Percentiles rank a stretch among this genome's conserved stretches.
These are phyloP conservation scores for Zonitis immaculata DNA, from an alignment of 2,888 invertebrate genomes.

Conservation along the genomic window DNA sequence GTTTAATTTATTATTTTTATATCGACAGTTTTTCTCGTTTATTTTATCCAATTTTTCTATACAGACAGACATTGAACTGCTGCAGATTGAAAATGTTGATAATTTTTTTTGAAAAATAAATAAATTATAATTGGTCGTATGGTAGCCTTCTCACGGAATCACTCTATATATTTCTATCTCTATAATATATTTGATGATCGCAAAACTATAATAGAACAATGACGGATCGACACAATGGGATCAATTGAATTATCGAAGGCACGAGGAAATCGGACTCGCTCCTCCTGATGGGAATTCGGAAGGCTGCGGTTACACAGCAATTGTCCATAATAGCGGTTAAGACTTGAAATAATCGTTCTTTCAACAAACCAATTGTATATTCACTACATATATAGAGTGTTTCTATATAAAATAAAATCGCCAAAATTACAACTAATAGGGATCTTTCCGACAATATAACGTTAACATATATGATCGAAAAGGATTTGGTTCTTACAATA, in stretches of 20 bases:
- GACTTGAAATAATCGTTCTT: neutral
- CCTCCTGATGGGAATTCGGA: slow-evolving; percentile 30
- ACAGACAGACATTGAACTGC: neutral
- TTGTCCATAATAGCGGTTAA: slow-evolving; percentile 19
- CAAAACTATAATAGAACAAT: no score
- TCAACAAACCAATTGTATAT: slow-evolving; percentile 1
- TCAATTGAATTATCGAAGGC: slow-evolving; percentile 10
- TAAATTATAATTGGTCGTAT: neutral
- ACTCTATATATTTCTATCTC: no score
- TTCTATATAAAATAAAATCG: no score
- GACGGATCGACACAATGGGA: slow-evolving; percentile 5
- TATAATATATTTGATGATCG: no score
- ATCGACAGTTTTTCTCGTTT: neutral
- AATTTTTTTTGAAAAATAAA: no score
- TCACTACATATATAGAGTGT: no score
- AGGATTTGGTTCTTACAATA: neutral
- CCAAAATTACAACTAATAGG: neutral
- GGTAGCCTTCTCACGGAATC: neutral
- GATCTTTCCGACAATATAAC: neutral
- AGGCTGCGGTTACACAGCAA: slow-evolving; percentile 34
- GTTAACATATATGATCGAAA: neutral
- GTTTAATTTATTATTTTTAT: slow-evolving; percentile 2
- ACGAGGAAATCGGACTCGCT: slow-evolving; percentile 1
- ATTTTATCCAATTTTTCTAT: no score
- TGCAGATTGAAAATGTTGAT: neutral